Percentiles rank a stretch among this genome's conserved stretches.
These are phyloP conservation scores for Lottia gigantea DNA, from an alignment of 2,888 invertebrate genomes.

Conservation along the genomic window DNA sequence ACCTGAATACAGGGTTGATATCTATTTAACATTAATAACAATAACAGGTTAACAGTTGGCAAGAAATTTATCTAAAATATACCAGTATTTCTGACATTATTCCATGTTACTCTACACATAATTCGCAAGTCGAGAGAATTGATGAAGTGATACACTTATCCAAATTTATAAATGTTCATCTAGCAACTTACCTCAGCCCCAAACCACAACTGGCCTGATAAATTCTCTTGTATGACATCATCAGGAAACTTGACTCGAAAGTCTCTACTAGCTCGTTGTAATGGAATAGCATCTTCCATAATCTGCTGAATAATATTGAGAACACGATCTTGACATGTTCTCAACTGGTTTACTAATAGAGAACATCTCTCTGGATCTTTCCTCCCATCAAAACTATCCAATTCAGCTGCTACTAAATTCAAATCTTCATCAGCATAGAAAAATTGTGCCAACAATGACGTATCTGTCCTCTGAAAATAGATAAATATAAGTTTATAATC, in stretches of 20 bases:
- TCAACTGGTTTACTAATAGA: conserved; percentile 90
- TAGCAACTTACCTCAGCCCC: conserved; percentile 85
- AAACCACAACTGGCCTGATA: conserved; percentile 99
- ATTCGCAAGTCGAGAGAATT: too few species aligned
- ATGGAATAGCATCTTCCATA: conserved; percentile 90
- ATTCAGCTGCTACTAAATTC: conserved; percentile 92
- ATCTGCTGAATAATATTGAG: conserved; percentile 92
- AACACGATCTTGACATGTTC: conserved; percentile 81
- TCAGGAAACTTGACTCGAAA: conserved; percentile 99
- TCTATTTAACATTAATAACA: too few species aligned
- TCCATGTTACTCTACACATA: too few species aligned
- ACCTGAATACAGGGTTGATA: too few species aligned
- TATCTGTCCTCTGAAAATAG: conserved; percentile 73
- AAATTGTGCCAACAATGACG: conserved; percentile 92
- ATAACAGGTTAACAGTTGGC: too few species aligned
- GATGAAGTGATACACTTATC: too few species aligned
- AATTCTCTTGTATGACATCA: conserved; percentile 96
- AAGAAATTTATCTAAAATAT: too few species aligned
- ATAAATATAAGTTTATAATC: conserved; percentile 1
- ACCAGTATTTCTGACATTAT: too few species aligned
- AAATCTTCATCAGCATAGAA: conserved; percentile 98
- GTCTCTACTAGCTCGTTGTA: conserved; percentile 89
- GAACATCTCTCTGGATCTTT: conserved; percentile 98
- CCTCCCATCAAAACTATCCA: conserved; percentile 99
- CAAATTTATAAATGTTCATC: too few species aligned